Conservation (phyloP, 2,113 vertebrate species). For the Lophius piscatorius region DNA sequence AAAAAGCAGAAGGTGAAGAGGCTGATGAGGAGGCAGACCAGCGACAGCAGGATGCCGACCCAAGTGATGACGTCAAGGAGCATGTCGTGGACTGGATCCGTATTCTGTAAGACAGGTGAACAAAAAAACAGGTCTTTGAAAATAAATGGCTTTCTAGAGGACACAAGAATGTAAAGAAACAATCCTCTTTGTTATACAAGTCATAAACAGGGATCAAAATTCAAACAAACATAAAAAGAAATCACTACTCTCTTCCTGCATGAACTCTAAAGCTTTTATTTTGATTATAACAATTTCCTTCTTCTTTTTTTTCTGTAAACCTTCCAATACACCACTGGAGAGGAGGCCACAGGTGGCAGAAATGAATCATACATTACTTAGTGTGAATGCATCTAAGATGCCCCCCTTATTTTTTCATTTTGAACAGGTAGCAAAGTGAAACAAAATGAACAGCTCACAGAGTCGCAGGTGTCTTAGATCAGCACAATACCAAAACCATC, state of each 20-base stretch:
- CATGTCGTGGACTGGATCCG: slow-evolving; percentile 90
- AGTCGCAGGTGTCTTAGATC: slow-evolving; percentile 64
- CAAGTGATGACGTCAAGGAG: slow-evolving; percentile 97
- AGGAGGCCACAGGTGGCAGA: slow-evolving; percentile 67
- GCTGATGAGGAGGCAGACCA: slow-evolving; percentile 97
- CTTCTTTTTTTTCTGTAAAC: slow-evolving; percentile 29
- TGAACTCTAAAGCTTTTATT: slow-evolving; percentile 25
- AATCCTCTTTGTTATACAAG: too few species aligned
- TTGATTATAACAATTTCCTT: background rate
- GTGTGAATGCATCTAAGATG: slow-evolving; percentile 67
- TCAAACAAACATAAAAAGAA: background rate
- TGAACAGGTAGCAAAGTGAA: slow-evolving; percentile 56
- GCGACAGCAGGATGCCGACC: slow-evolving; percentile 98
- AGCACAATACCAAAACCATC: slow-evolving; percentile 60
- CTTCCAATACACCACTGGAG: slow-evolving; percentile 36
- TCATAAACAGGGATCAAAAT: background rate
- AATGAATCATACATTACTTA: slow-evolving; percentile 72
- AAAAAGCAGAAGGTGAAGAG: slow-evolving; percentile 99
- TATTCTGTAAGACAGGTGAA: slow-evolving; percentile 77
- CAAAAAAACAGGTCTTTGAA: background rate
- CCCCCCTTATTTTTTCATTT: slow-evolving; percentile 51
- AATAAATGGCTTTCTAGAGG: too few species aligned
- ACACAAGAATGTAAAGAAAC: too few species aligned
- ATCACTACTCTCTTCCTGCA: background rate
- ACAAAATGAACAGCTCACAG: slow-evolving; percentile 54